These are phyloP conservation scores for Lepidotrigona ventralis DNA, from an alignment of 1,140 invertebrate genomes.

Conservation along the genomic window DNA sequence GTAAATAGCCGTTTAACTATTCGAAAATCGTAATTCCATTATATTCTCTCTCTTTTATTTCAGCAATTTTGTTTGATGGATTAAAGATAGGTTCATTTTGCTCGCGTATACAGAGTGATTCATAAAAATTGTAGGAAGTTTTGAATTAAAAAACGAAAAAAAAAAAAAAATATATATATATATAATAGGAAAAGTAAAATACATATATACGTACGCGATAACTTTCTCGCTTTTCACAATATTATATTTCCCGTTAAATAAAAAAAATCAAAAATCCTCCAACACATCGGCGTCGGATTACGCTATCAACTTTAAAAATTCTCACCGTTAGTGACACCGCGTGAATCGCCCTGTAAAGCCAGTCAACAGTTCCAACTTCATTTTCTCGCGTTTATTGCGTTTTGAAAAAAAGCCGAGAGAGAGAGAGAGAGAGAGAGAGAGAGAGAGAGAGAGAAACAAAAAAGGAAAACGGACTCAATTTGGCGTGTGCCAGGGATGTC, in stretches of 20 bases:
- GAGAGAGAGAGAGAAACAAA: conserved; percentile 9
- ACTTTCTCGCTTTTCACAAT: background rate
- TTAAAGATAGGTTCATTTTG: background rate
- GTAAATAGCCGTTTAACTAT: background rate
- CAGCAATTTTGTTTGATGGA: background rate
- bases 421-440: background rate
- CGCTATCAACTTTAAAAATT: background rate
- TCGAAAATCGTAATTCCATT: background rate
- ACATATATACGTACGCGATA: background rate
- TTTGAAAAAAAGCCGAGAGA: background rate
- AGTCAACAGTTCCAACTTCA: background rate
- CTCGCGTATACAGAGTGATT: background rate
- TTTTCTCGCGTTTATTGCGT: conserved; percentile 9
- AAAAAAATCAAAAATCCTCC: background rate
- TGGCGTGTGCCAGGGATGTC: conserved; percentile 22
- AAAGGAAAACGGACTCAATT: conserved; percentile 42
- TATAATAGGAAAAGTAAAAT: background rate
- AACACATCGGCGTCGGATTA: no score
- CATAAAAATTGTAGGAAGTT: background rate
- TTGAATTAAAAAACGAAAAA: no score
- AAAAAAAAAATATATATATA: background rate
- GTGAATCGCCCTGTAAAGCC: background rate
- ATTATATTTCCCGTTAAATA: background rate
- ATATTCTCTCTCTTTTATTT: background rate
- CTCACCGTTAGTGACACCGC: background rate